Base-by-base conservation (phyloP, 2,797 vertebrate genomes). In the Hydrocynus forskahlii region DNA sequence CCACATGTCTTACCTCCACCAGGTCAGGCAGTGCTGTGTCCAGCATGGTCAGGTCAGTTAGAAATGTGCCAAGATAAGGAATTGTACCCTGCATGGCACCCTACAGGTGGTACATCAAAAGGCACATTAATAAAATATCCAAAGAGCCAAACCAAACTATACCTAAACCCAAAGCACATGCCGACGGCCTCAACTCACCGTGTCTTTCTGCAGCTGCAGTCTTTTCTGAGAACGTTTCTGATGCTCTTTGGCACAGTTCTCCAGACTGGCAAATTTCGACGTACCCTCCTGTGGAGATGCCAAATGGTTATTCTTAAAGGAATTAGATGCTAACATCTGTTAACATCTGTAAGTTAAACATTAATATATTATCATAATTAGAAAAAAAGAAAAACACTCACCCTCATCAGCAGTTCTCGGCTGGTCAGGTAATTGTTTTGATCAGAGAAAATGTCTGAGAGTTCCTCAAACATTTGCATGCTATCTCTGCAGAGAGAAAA, bases 51-150 rank as follows among this genome's bases (percentile, higher is more conserved):
- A 99, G 92, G 84, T 98, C 97, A 0, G 97, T 98, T 21, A 99
- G 91, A 86, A 98, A 99, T 10, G 96, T 98, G 55, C 97, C 97
- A 82, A 99, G 89, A 87, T 97, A 99, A 0, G 97, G 97, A 55
- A 99, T 97, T 0, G 97, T 97, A 54, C 97, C 97, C 87, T 97
- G 97, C 96, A 97, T 99, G 17, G 95, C 94, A 19, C 97, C 97
- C 97, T 98, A 90, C 25, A 78, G 63, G 87, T 13, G 81, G 84
- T 72, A 48, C 90, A 54, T 12, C 17, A 16, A 52, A 17, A 45
- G 0, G 10, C 5, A 12, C 0, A 12, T 73, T 29, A 60, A 52
- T 43, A 23, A 78, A 70, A 16, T n/a, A 69, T 19, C 25, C 23
- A 63, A 14, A 12, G 13, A 19, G 38, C 62, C 13, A 38, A 7